Evolutionary conservation across 2,888 invertebrate species (phyloP).

Genomic region (Laspeyria flexula): DNA sequence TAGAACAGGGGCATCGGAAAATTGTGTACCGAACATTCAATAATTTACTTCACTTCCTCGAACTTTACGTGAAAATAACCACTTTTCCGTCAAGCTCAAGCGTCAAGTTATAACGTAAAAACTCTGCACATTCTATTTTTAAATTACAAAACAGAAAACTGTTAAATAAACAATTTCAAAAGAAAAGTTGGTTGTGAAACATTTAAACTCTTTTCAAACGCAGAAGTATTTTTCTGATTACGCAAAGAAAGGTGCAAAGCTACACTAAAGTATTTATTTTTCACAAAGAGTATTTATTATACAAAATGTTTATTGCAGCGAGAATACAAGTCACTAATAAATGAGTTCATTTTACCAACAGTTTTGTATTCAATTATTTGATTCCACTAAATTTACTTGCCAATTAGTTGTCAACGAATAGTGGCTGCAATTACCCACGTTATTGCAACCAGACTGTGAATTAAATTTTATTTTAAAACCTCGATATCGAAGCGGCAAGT

Average conservation of each 20-base stretch:
- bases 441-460: slow-evolving; percentile 66
- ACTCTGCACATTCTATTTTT: too few species aligned
- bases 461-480: slow-evolving; percentile 80
- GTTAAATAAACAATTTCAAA: too few species aligned
- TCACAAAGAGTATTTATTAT: neutral
- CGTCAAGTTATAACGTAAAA: too few species aligned
- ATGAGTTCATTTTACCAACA: slow-evolving; percentile 26
- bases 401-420: slow-evolving; percentile 69
- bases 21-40: slow-evolving; percentile 45
- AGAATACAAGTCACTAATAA: neutral
- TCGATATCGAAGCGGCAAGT: slow-evolving; percentile 67
- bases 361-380: slow-evolving; percentile 53
- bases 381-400: slow-evolving; percentile 68
- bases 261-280: neutral
- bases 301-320: neutral
- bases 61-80: neutral
- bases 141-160: too few species aligned
- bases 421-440: slow-evolving; percentile 64
- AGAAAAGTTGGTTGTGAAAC: too few species aligned
- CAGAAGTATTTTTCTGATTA: neutral
- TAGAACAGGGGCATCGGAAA: slow-evolving; percentile 47
- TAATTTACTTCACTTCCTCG: slow-evolving; percentile 39
- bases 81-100: too few species aligned
- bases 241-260: neutral
- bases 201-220: neutral